Percentiles rank a stretch among this genome's conserved stretches.
Conservation (phyloP, 1,140 invertebrate genomes). For the Eumaeus atala region DNA sequence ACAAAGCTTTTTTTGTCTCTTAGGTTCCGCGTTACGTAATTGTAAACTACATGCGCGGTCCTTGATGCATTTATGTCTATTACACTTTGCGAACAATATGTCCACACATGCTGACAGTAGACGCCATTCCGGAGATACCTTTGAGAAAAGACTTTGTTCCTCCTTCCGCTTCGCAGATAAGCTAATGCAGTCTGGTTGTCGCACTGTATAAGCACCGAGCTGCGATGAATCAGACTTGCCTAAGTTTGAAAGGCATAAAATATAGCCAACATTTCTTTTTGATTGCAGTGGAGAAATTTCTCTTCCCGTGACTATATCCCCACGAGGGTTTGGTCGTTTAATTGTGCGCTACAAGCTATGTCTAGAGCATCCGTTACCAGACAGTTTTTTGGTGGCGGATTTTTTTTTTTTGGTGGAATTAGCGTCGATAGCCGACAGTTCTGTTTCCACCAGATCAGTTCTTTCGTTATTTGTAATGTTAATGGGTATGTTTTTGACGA, state of each 20-base stretch:
- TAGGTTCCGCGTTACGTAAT: constrained; percentile 26
- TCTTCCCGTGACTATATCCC: constrained; percentile 29
- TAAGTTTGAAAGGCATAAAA: constrained; percentile 27
- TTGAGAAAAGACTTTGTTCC: constrained; percentile 41
- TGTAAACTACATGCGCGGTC: constrained; percentile 32
- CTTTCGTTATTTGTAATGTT: not conserved
- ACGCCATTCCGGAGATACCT: constrained; percentile 43
- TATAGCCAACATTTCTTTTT: constrained; percentile 37
- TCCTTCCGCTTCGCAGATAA: constrained; percentile 41
- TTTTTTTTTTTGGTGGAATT: too few species aligned
- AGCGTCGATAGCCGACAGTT: constrained; percentile 16
- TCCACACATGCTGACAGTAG: constrained; percentile 29
- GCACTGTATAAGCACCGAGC: constrained; percentile 29
- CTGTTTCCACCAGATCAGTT: constrained; percentile 22
- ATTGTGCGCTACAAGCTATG: constrained; percentile 36
- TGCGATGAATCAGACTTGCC: constrained; percentile 3
- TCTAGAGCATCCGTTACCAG: constrained; percentile 39
- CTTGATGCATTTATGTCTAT: constrained; percentile 42
- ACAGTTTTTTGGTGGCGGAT: constrained; percentile 16
- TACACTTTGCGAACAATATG: constrained; percentile 30
- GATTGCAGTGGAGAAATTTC: constrained; percentile 32
- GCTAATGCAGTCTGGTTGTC: constrained; percentile 50
- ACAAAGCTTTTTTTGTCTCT: constrained; percentile 31
- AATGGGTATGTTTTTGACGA: not conserved
- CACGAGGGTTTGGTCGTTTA: constrained; percentile 24